These are phyloP conservation scores for Athalia circularis DNA, from an alignment of 2,888 invertebrate genomes.

Conservation along the genomic window DNA sequence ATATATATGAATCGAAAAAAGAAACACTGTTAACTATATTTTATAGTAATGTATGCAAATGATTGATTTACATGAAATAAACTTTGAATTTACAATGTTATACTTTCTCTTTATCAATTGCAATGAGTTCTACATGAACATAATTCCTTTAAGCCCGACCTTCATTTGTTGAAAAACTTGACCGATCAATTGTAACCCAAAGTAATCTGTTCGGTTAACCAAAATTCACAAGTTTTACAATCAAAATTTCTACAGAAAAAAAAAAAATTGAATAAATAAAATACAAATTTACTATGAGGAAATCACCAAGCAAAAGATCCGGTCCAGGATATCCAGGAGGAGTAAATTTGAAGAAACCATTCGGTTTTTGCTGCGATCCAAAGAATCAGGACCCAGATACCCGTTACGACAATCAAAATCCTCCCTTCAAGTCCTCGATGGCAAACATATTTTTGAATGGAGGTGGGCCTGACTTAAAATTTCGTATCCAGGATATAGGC, in stretches of 20 bases:
- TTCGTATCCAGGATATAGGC: constrained; percentile 61
- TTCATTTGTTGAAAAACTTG: background rate
- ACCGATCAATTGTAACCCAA: background rate
- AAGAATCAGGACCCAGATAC: constrained; percentile 57
- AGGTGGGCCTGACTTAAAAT: constrained; percentile 62
- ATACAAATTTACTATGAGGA: constrained; percentile 28
- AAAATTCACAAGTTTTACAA: background rate
- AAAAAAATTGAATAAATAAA: background rate
- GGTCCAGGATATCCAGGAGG: background rate
- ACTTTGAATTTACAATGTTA: constrained; percentile 11
- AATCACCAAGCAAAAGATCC: constrained; percentile 15
- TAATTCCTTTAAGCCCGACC: background rate
- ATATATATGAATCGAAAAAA: background rate
- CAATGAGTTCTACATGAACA: background rate
- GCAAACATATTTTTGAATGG: constrained; percentile 49
- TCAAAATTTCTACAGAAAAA: background rate
- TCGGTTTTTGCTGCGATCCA: constrained; percentile 64
- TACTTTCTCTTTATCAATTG: too few relatives aligned
- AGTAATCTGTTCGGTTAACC: background rate
- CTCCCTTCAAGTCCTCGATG: constrained; percentile 56
- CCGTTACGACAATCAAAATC: constrained; percentile 52
- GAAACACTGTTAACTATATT: constrained; percentile 11
- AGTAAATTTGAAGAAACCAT: constrained; percentile 58
- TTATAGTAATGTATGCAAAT: constrained; percentile 22
- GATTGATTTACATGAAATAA: constrained; percentile 19